Evolutionary conservation across 2,888 invertebrate genomes (phyloP).

Genomic region (Brachypalpus laphriformis): DNA sequence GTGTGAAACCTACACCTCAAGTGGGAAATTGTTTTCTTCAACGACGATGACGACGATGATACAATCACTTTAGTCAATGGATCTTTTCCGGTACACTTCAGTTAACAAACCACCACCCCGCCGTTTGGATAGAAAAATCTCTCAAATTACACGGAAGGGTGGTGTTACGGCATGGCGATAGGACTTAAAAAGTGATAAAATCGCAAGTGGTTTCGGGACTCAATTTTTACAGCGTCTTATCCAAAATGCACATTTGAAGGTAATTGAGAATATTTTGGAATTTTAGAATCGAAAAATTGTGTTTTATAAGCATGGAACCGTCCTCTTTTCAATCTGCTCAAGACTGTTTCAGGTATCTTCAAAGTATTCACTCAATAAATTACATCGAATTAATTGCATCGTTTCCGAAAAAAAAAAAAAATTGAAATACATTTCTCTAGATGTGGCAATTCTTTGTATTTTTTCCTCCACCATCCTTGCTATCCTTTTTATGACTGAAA

Average conservation of each 20-base stretch:
- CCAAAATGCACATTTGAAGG: too few relatives aligned
- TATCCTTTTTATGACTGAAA: constrained; percentile 17
- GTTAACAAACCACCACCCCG: not conserved
- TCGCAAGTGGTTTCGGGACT: not conserved
- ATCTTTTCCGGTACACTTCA: constrained; percentile 24
- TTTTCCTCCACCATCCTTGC: not conserved
- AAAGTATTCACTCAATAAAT: not conserved
- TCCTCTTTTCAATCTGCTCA: too few relatives aligned
- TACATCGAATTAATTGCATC: not conserved
- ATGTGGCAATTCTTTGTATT: not conserved
- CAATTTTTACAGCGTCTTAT: too few relatives aligned
- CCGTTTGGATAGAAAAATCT: not conserved
- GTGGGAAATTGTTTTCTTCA: constrained; percentile 61
- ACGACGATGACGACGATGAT: constrained; percentile 42
- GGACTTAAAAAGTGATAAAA: not conserved
- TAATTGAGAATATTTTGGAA: too few relatives aligned
- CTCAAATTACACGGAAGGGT: constrained; percentile 13
- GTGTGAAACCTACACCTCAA: constrained; percentile 54
- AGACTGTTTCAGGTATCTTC: too few relatives aligned
- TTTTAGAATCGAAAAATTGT: too few relatives aligned
- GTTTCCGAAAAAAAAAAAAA: not conserved
- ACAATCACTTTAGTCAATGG: constrained; percentile 60
- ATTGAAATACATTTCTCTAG: not conserved
- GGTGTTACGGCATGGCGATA: not conserved
- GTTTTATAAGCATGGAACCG: too few relatives aligned